Conservation (phyloP, 92 coral and sea anemone species). For the Ricordea florida region DNA sequence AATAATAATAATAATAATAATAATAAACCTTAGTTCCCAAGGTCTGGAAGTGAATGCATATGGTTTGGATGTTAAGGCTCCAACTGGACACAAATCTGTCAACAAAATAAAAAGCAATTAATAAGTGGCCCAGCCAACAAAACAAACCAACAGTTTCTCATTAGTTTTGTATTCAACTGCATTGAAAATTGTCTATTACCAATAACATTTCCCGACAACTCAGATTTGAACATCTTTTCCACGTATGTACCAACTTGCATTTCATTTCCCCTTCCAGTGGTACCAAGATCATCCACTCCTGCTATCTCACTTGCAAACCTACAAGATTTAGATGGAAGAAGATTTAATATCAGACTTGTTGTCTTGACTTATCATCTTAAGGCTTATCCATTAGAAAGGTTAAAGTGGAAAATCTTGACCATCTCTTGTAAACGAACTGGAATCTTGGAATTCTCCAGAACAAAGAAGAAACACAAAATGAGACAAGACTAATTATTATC, state of each 20-base stretch:
- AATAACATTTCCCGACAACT: conserved; percentile 95
- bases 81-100: conserved; percentile 97
- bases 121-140: background rate
- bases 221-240: conserved; percentile 99
- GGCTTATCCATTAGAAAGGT: no score
- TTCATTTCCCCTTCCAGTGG: conserved; percentile 98
- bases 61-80: conserved; percentile 97
- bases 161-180: background rate
- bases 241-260: conserved; percentile 99
- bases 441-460: no score
- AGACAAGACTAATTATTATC: no score
- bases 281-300: conserved; percentile 97
- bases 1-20: background rate
- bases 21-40: conserved; percentile 92
- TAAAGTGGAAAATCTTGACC: no score
- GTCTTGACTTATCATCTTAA: background rate
- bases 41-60: conserved; percentile 98
- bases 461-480: no score
- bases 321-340: no score
- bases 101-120: background rate
- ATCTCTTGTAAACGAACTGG: no score
- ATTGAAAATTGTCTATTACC: conserved; percentile 44
- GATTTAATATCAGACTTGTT: background rate
- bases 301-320: conserved; percentile 99
- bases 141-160: background rate